Evolutionary conservation across 2,797 vertebrate genomes (phyloP).

Genomic region (Crocodylus rhombifer): DNA sequence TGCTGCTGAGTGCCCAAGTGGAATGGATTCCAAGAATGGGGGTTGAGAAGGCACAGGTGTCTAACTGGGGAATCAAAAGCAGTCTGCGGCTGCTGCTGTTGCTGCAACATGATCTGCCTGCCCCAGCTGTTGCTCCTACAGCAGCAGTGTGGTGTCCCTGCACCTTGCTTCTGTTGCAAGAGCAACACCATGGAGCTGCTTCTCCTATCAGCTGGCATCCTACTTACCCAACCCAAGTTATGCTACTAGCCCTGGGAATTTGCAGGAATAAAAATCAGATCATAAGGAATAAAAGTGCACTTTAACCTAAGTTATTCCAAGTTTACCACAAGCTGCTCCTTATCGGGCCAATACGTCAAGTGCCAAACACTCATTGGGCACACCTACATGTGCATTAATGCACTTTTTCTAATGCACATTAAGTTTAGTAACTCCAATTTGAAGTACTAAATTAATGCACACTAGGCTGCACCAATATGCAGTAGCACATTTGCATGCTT

Average conservation of each 20-base stretch:
- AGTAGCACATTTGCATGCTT: too few relatives aligned
- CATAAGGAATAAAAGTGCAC: not conserved
- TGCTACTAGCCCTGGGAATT: too few relatives aligned
- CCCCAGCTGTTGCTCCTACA: too few relatives aligned
- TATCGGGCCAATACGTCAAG: too few relatives aligned
- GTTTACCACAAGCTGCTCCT: not conserved
- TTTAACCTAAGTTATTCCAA: not conserved
- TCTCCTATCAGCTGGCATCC: not conserved
- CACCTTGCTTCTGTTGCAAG: accelerated
- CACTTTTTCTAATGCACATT: too few relatives aligned
- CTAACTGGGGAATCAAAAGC: not conserved
- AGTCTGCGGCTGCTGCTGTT: not conserved
- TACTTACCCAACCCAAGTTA: too few relatives aligned
- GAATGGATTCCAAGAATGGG: too few relatives aligned
- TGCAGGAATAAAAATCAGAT: not conserved
- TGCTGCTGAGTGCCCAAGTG: too few relatives aligned
- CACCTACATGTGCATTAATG: too few relatives aligned
- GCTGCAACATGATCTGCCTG: not conserved
- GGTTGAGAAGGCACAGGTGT: accelerated
- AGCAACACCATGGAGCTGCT: accelerated
- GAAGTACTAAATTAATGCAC: too few relatives aligned
- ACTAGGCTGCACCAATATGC: too few relatives aligned
- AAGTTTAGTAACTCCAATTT: too few relatives aligned
- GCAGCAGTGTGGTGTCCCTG: accelerated
- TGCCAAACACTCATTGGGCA: not conserved